Conservation (phyloP, 2,888 invertebrate species). For the Orgyia antiqua region DNA sequence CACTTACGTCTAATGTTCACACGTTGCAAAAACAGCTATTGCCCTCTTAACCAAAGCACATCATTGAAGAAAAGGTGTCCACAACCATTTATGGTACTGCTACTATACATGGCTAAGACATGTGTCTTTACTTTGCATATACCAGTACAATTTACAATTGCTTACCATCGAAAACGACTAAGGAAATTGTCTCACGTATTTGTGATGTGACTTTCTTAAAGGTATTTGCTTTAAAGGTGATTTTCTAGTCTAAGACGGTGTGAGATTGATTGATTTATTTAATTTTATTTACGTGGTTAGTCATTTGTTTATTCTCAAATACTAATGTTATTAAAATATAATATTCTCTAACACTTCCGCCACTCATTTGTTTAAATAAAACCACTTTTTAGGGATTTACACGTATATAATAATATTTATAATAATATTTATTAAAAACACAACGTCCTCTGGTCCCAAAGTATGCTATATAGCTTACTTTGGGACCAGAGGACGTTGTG, state of each 20-base stretch:
- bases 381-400: too few species aligned
- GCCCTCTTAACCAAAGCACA: slow-evolving; percentile 39
- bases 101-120: slow-evolving; percentile 44
- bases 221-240: slow-evolving; percentile 5
- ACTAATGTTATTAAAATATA: too few species aligned
- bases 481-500: too few species aligned
- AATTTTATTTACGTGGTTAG: too few species aligned
- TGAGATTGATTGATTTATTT: slow-evolving; percentile 1
- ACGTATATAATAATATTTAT: too few species aligned
- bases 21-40: slow-evolving; percentile 35
- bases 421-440: too few species aligned
- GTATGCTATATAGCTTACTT: too few species aligned
- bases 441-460: too few species aligned
- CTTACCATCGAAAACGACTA: slow-evolving; percentile 49
- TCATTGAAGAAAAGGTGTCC: slow-evolving; percentile 39
- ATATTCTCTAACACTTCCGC: too few species aligned
- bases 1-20: slow-evolving; percentile 18
- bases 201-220: slow-evolving; percentile 1
- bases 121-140: slow-evolving; percentile 52
- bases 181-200: slow-evolving; percentile 52
- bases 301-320: too few species aligned
- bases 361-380: too few species aligned
- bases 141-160: slow-evolving; percentile 50
- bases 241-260: not conserved
- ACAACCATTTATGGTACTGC: slow-evolving; percentile 39